Percentiles rank a stretch among this genome's conserved stretches.
Evolutionary conservation across 1,140 invertebrate species (phyloP).

Genomic region (Pararge aegeria): DNA sequence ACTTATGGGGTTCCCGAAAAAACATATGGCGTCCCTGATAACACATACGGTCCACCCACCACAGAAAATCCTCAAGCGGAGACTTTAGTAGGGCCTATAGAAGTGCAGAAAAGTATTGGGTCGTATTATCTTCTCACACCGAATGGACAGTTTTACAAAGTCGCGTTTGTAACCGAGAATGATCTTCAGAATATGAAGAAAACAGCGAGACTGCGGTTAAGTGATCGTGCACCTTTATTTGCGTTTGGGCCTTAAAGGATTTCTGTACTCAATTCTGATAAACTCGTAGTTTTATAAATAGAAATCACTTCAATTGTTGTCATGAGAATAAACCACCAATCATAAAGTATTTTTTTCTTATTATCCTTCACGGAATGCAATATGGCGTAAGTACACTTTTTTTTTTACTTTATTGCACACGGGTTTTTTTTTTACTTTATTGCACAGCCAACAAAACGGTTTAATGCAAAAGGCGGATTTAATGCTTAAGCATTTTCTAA

Average conservation of each 20-base stretch:
- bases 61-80: slow-evolving; percentile 56
- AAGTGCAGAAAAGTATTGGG: slow-evolving; percentile 61
- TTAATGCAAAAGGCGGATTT: no score
- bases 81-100: slow-evolving; percentile 57
- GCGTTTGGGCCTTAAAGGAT: slow-evolving; percentile 46
- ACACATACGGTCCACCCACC: slow-evolving; percentile 40
- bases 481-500: no score
- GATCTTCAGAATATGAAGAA: slow-evolving; percentile 67
- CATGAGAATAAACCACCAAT: no score
- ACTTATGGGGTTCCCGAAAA: slow-evolving; percentile 59
- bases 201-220: slow-evolving; percentile 48
- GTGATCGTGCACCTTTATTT: slow-evolving; percentile 50
- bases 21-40: slow-evolving; percentile 32
- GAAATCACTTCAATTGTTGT: no score
- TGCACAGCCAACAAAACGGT: no score
- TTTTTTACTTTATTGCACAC: no score
- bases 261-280: no score
- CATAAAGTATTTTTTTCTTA: no score
- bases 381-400: no score
- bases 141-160: slow-evolving; percentile 56
- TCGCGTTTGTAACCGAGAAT: slow-evolving; percentile 58
- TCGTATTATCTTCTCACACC: slow-evolving; percentile 62
- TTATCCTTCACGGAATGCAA: no score
- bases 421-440: no score
- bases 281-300: no score